Evolutionary conservation across 2,797 vertebrate species (phyloP).

Genomic region (Chaetodon trifasciatus): DNA sequence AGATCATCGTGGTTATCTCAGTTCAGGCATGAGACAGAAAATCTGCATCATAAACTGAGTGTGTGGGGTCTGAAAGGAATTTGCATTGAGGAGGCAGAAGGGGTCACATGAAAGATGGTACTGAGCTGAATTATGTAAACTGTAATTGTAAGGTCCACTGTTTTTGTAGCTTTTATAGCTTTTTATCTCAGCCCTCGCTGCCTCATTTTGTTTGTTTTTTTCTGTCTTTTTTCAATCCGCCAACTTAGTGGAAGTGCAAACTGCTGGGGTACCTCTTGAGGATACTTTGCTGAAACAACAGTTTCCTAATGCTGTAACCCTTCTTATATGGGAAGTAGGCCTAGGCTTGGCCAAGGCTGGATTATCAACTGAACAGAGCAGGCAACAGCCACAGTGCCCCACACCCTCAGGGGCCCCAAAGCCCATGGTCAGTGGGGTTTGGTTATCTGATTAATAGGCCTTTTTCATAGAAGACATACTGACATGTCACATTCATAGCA

Average conservation of each 20-base stretch:
- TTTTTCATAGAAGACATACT: background rate
- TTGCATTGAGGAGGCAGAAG: background rate
- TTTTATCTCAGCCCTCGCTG: background rate
- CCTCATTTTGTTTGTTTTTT: background rate
- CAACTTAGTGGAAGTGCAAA: background rate
- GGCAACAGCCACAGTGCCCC: too few species aligned
- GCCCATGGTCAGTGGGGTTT: constrained; percentile 7
- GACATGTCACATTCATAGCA: background rate
- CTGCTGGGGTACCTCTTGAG: background rate
- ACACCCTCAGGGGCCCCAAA: too few species aligned
- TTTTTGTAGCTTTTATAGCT: background rate
- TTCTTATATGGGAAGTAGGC: background rate
- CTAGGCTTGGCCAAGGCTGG: background rate
- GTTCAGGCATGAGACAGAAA: background rate
- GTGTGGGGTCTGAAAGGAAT: background rate
- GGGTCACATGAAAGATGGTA: background rate
- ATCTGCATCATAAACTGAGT: background rate
- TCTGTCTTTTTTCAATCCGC: too few species aligned
- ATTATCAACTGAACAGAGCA: background rate
- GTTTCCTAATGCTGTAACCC: background rate
- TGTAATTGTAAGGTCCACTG: background rate
- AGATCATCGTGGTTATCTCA: constrained; percentile 11
- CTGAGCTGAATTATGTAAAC: background rate
- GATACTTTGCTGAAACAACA: constrained; percentile 1
- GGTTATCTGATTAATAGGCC: background rate